A percentile compares a stretch with the other conserved stretches of the same genome.
phyloP scores from a whole-genome alignment of 1,140 invertebrate genomes.

The Bathynomus jamesi region DNA sequence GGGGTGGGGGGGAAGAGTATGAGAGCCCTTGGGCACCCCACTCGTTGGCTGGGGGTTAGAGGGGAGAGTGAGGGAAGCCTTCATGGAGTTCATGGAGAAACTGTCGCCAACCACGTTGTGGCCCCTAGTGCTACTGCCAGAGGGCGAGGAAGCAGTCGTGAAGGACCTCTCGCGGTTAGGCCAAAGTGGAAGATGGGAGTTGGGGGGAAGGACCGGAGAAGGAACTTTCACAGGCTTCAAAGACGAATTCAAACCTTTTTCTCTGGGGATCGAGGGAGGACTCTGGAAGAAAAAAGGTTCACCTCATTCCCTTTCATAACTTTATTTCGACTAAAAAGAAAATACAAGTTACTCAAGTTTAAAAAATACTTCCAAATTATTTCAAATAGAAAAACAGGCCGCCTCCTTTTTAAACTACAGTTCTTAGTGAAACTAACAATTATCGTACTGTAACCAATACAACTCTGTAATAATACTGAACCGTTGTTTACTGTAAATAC shows the following conservation, averaged over 20 bases:
- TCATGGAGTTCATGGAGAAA: neutral
- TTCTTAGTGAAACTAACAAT: too few relatives aligned
- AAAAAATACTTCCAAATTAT: too few relatives aligned
- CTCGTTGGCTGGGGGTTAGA: neutral
- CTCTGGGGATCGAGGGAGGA: neutral
- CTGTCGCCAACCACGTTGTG: neutral
- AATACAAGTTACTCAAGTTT: conserved; percentile 1
- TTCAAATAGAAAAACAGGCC: too few relatives aligned
- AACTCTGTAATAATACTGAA: too few relatives aligned
- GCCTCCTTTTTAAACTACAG: too few relatives aligned
- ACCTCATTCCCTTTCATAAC: too few relatives aligned
- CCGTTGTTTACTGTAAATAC: too few relatives aligned
- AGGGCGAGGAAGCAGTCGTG: neutral
- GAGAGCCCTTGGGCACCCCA: neutral
- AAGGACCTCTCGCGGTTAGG: neutral
- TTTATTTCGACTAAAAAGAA: too few relatives aligned
- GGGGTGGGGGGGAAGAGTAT: neutral
- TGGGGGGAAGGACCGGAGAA: neutral
- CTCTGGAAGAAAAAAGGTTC: neutral
- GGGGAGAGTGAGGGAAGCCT: neutral
- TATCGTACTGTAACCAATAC: too few relatives aligned
- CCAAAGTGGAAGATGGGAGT: neutral
- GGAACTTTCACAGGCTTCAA: neutral
- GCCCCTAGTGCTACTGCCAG: neutral
- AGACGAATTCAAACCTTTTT: neutral